A percentile compares a stretch with the other conserved stretches of the same genome.
Evolutionary conservation across 2,797 vertebrate species (phyloP).

Genomic region (Eulemur albifrons): DNA sequence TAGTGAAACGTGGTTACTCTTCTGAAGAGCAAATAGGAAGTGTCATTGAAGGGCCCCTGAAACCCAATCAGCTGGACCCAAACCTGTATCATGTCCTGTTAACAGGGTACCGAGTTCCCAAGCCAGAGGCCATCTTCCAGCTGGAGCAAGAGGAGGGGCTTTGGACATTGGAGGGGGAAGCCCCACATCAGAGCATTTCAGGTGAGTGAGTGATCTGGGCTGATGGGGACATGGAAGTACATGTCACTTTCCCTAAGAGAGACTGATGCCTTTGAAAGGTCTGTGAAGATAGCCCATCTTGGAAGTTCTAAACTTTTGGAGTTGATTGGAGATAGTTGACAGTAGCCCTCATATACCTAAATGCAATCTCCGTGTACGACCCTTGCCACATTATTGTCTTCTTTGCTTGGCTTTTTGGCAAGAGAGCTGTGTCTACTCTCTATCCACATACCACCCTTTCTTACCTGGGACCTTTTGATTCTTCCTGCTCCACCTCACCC

Average conservation of each 20-base stretch:
- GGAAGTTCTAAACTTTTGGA: slow-evolving; percentile 13
- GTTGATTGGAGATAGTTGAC: neutral
- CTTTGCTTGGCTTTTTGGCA: neutral
- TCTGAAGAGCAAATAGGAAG: neutral
- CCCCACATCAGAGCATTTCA: slow-evolving; percentile 1
- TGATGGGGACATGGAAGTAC: neutral
- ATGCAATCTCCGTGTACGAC: neutral
- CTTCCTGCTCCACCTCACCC: neutral
- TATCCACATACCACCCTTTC: neutral
- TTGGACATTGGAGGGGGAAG: slow-evolving; percentile 14
- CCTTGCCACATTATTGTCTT: neutral
- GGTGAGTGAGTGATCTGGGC: slow-evolving; percentile 36
- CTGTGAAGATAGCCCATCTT: neutral
- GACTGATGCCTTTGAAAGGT: neutral
- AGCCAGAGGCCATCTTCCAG: slow-evolving; percentile 51
- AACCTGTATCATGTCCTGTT: slow-evolving; percentile 1
- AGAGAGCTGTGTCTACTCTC: slow-evolving; percentile 7
- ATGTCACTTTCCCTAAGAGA: neutral
- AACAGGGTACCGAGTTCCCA: slow-evolving; percentile 58
- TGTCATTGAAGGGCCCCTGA: neutral
- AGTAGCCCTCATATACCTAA: neutral
- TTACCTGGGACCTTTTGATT: neutral
- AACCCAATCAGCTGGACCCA: neutral
- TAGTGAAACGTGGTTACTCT: slow-evolving; percentile 2
- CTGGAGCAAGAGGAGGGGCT: slow-evolving; percentile 52